Percentiles rank a stretch among this genome's conserved stretches.
phyloP scores from a whole-genome alignment of 2,113 vertebrate species.

The Podarcis raffonei region DNA sequence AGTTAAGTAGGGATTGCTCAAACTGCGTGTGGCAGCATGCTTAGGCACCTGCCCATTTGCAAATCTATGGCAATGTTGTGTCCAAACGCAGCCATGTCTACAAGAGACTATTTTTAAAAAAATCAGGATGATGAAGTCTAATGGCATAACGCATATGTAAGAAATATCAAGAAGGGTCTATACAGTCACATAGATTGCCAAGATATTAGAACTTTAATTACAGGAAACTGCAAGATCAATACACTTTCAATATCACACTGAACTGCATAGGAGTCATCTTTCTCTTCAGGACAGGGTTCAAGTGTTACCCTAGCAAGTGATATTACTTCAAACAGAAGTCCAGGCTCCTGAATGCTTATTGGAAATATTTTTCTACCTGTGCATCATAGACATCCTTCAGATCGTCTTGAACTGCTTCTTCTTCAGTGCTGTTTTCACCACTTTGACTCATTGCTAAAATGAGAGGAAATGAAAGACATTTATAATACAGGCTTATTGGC shows the following conservation, averaged over 20 bases:
- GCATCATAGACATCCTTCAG: constrained; percentile 51
- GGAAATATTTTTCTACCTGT: constrained; percentile 69
- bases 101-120: not conserved
- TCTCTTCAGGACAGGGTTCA: not conserved
- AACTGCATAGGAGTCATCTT: not conserved
- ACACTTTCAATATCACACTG: constrained; percentile 9
- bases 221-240: constrained; percentile 36
- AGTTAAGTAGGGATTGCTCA: no score
- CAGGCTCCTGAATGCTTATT: not conserved
- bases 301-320: not conserved
- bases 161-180: constrained; percentile 31
- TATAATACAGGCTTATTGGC: not conserved
- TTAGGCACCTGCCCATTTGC: no score
- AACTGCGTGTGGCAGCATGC: no score
- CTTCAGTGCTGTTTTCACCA: constrained; percentile 67
- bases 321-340: constrained; percentile 21
- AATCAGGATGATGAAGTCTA: not conserved
- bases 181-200: constrained; percentile 44
- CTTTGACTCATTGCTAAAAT: constrained; percentile 72
- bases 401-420: constrained; percentile 52
- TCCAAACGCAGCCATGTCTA: not conserved
- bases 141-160: constrained; percentile 48
- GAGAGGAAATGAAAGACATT: constrained; percentile 36
- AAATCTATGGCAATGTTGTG: no score
- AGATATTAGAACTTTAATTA: constrained; percentile 41